Base-by-base conservation (phyloP, 1,140 invertebrate species). In the Apis mellifera region DNA sequence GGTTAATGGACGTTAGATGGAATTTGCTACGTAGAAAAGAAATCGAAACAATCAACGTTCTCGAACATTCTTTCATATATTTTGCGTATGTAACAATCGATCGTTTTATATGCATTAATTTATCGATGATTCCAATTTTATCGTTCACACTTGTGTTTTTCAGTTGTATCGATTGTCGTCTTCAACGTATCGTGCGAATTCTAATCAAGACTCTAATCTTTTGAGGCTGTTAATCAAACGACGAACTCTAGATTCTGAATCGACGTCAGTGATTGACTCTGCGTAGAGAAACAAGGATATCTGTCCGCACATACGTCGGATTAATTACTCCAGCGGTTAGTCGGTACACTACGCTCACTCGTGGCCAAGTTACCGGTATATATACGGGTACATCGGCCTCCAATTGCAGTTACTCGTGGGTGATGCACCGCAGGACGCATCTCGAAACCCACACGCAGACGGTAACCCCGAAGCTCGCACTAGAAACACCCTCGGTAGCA, bases 391-490 rank as follows among this genome's bases (percentile, higher is more conserved):
- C 64, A 78, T 84, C 68, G 84, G 75, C 50, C 66, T 82, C 74
- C 74, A 23, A 82, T 86, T 81, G 84, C 84, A 82, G 84, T 87
- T 78, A 87, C 81, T 87, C 84, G 84, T 83, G 85, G 85, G 66
- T 69, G 83, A 82, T 75, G 80, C 84, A 86, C 80, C 80, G 71
- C 80, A 74, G 83, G 71, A 86, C 71, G 84, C 85, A 83, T 86
- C 84, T 83, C 85, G 84, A 62, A 82, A 86, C 69, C 85, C 85
- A 65, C 85, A 86, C 85, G 86, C 85, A 84, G 86, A 76, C 85
- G 78, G 70, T 57, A 69, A 78, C 23, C 85, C 74, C 85, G 85
- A 86, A 81, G 77, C 76, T 84, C 82, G 82, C 82, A 81, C 68
- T 86, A 77, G 65, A 76, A 83, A 87, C 87, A 83, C 85, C 66